Percentiles rank a stretch among this genome's conserved stretches.
Evolutionary conservation across 2,113 vertebrate genomes (phyloP).

Genomic region (Spermophilus dauricus): DNA sequence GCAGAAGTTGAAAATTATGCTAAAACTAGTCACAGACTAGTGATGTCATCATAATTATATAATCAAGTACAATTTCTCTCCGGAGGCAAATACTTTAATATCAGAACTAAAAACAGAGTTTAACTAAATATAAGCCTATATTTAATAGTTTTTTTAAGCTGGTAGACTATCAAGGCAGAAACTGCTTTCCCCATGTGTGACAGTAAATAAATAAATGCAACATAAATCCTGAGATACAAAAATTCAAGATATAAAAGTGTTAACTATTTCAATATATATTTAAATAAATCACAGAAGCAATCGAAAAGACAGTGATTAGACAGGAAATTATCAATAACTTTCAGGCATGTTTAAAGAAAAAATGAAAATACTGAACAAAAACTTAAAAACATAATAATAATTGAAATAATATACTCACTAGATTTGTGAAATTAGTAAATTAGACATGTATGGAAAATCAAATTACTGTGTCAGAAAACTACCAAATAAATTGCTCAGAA

Average conservation of each 20-base stretch:
- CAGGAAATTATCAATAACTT: no score
- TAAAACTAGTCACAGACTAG: neutral
- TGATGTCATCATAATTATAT: neutral
- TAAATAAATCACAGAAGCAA: neutral
- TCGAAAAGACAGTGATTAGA: neutral
- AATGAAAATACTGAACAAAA: no score
- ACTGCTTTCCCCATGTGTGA: neutral
- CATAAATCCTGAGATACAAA: neutral
- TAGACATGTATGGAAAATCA: no score
- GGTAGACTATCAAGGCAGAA: neutral
- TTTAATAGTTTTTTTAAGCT: neutral
- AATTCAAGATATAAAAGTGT: neutral
- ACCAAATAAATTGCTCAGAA: no score
- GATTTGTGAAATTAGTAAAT: no score
- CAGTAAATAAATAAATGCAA: neutral
- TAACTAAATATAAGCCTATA: neutral
- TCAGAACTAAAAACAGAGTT: neutral
- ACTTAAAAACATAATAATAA: no score
- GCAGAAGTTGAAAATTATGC: conserved; percentile 15
- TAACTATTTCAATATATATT: neutral
- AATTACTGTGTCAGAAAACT: no score
- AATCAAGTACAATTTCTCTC: neutral
- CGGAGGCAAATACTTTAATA: neutral
- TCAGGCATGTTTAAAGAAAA: no score
- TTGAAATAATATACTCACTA: no score